phyloP scores from a whole-genome alignment of 1,140 invertebrate genomes.

The Drosophila orosa region DNA sequence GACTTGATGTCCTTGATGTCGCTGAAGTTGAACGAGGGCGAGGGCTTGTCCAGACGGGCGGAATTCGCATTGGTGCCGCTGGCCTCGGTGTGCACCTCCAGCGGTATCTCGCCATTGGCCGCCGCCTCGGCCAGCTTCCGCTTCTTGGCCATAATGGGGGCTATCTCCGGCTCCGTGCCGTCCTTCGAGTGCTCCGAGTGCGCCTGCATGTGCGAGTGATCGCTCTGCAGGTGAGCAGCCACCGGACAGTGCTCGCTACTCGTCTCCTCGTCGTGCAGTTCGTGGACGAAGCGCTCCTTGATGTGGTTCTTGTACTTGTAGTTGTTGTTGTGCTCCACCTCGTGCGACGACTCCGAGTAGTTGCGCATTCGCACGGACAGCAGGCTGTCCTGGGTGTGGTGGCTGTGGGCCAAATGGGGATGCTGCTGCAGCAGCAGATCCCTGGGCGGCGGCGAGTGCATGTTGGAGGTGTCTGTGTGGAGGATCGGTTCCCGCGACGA shows the following conservation, averaged over 20 bases:
- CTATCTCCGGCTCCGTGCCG: conserved; percentile 79
- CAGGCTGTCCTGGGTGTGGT: conserved; percentile 66
- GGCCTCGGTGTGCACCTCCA: conserved; percentile 50
- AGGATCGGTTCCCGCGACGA: conserved; percentile 76
- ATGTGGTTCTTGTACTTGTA: conserved; percentile 99
- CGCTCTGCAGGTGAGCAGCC: conserved; percentile 70
- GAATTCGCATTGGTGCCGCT: conserved; percentile 19
- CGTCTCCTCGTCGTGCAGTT: conserved; percentile 79
- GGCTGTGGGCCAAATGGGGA: conserved; percentile 64
- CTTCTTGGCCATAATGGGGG: conserved; percentile 80
- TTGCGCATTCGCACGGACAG: conserved; percentile 77
- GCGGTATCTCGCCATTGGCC: conserved; percentile 56
- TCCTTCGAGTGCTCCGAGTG: conserved; percentile 82
- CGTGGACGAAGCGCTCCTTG: conserved; percentile 91
- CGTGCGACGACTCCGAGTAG: conserved; percentile 84
- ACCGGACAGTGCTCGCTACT: conserved; percentile 72
- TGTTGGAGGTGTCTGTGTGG: conserved; percentile 81
- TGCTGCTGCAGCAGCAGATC: conserved; percentile 67
- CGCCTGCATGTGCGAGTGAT: conserved; percentile 75
- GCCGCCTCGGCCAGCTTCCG: conserved; percentile 75
- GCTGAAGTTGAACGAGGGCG: conserved; percentile 67
- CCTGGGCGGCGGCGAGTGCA: conserved; percentile 80
- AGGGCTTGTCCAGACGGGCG: conserved; percentile 55
- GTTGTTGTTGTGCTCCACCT: conserved; percentile 85
- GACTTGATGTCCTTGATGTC: conserved; percentile 80